These are phyloP conservation scores for Drosophila birchii DNA, from an alignment of 2,888 invertebrate genomes.

Conservation along the genomic window DNA sequence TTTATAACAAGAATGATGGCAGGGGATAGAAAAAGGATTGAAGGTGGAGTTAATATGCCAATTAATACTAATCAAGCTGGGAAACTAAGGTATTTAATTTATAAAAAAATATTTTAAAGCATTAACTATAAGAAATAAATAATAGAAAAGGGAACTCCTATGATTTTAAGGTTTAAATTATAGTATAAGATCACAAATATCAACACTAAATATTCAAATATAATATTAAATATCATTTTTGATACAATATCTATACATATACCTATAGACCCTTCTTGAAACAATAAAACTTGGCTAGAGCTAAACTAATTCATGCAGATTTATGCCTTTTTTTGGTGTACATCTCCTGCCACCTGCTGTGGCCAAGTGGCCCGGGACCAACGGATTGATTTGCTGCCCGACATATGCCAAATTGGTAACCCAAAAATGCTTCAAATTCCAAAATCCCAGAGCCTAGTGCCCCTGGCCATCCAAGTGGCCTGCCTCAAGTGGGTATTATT, in stretches of 20 bases:
- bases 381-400: slow-evolving; percentile 41
- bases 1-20: slow-evolving; percentile 26
- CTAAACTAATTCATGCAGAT: neutral
- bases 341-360: slow-evolving; percentile 32
- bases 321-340: neutral
- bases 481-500: slow-evolving; percentile 60
- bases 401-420: slow-evolving; percentile 54
- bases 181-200: neutral
- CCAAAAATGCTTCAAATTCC: slow-evolving; percentile 16
- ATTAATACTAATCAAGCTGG: too few species aligned
- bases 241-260: too few species aligned
- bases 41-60: neutral
- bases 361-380: slow-evolving; percentile 28
- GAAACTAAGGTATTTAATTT: neutral
- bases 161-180: neutral
- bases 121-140: too few species aligned
- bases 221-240: too few species aligned
- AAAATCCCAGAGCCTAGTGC: slow-evolving; percentile 16
- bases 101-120: neutral
- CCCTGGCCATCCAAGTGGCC: slow-evolving; percentile 15
- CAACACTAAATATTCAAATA: neutral
- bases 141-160: neutral
- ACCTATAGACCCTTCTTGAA: neutral
- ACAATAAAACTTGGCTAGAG: neutral
- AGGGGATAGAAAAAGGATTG: neutral